Percentiles rank a stretch among this genome's conserved stretches.
phyloP scores from a whole-genome alignment of 2,113 vertebrate genomes.

The Seriola dumerili region DNA sequence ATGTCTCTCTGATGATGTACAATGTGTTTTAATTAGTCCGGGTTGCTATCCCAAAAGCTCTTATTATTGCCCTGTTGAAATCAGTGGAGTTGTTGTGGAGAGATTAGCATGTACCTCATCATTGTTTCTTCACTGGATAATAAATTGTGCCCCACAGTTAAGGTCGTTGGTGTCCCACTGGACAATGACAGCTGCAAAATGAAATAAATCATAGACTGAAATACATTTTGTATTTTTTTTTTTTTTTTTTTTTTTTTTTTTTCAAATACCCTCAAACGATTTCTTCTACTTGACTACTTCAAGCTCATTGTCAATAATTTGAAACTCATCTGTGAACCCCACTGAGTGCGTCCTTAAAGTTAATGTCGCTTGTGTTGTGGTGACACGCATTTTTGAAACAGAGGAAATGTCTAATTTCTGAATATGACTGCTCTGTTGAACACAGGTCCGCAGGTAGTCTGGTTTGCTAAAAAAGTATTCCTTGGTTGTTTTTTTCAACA shows the following conservation, averaged over 20 bases:
- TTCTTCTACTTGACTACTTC: neutral
- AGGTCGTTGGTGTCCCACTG: neutral
- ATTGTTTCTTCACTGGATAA: constrained; percentile 29
- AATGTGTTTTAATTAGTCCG: constrained; percentile 19
- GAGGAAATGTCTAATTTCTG: neutral
- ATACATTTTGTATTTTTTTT: neutral
- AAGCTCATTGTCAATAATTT: neutral
- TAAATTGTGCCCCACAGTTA: constrained; percentile 7
- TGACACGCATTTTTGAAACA: neutral
- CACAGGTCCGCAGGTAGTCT: neutral
- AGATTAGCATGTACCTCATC: constrained; percentile 24
- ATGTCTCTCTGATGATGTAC: neutral
- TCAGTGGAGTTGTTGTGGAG: constrained; percentile 1
- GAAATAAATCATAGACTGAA: neutral
- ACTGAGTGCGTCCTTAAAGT: neutral
- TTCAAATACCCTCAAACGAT: neutral
- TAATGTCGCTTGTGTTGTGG: constrained; percentile 11
- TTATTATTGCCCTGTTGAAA: constrained; percentile 15
- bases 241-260: constrained; percentile 14
- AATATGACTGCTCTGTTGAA: constrained; percentile 27
- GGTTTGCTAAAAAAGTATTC: neutral
- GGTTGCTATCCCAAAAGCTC: neutral
- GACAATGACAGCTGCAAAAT: constrained; percentile 16
- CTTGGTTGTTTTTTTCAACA: neutral
- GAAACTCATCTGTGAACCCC: constrained; percentile 7